Evolutionary conservation across 1,140 invertebrate genomes (phyloP), one percentile per base, ranked within the genome.

Genomic region (Meteorus sp.): DNA sequence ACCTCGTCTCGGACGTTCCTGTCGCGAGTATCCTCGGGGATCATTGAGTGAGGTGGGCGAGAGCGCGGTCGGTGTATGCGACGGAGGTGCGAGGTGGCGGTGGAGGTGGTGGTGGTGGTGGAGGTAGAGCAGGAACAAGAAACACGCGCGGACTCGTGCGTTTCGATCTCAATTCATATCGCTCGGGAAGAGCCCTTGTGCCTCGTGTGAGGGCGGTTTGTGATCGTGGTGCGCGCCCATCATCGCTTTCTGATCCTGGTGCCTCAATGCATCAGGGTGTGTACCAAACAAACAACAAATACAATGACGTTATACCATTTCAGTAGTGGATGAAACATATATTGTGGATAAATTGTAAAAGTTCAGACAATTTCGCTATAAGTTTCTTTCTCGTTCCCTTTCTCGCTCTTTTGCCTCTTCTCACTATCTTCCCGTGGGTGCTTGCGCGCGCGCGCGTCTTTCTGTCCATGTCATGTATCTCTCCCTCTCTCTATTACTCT

Each of bases 1-100:
- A 72, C 61, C 68, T 73, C 69, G 70, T 65, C 72, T 73, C 69
- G 70, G 69, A 75, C 67, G 65, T 75, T 75, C 66, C 60, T 66
- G 63, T 60, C 66, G 70, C 72, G 68, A 76, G 68, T 72, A 68
- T 67, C 64, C 64, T 71, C 70, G 61, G 63, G 69, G 54, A 66
- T 71, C 60, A 50, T 71, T 68, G 65, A 74, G 68, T 73, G 73
- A 75, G 69, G 66, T 52, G 52, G 63, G 58, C 52, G 43, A 52
- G 54, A 47, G 44, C 60, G 58, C 54, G 53, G 44, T 50, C 29
- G 25, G 65, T 39, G 60, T 48, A 41, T 55, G 44, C 48, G 39
- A 65, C 52, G 43, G 41, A 59, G 41, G 41, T 43, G 25, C 39
- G 41, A 20, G n/a, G n/a, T n/a, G n/a, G n/a, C n/a, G n/a, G n/a